Percentiles rank a stretch among this genome's conserved stretches.
Evolutionary conservation across 2,113 vertebrate species (phyloP).

Genomic region (Orycteropus afer): DNA sequence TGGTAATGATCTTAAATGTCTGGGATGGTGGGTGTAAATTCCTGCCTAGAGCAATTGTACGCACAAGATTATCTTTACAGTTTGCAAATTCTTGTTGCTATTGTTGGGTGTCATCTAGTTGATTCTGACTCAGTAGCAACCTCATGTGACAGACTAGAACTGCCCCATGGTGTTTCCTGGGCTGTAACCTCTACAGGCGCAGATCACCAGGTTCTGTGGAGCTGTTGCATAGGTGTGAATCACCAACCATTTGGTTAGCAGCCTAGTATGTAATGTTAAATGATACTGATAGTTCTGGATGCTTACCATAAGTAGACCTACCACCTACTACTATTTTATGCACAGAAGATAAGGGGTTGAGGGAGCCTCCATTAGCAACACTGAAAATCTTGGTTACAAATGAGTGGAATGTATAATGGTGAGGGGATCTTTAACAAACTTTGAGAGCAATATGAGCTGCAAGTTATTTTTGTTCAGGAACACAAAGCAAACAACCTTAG

Average conservation of each 20-base stretch:
- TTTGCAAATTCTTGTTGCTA: neutral
- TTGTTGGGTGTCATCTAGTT: neutral
- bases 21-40: neutral
- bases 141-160: neutral
- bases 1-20: neutral
- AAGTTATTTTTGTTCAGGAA: constrained; percentile 64
- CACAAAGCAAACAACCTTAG: constrained; percentile 33
- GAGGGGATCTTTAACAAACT: neutral
- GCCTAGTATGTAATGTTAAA: neutral
- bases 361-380: neutral
- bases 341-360: neutral
- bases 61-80: neutral
- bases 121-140: neutral
- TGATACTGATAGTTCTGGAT: neutral
- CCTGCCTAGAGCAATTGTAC: neutral
- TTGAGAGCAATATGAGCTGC: neutral
- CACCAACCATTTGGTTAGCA: neutral
- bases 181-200: neutral
- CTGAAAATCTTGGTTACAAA: neutral
- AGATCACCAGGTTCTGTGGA: neutral
- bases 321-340: neutral
- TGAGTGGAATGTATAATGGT: neutral
- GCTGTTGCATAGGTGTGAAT: neutral
- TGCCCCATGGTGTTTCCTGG: neutral
- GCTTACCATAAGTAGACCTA: neutral